Evolutionary conservation across 2,888 invertebrate genomes (phyloP).

Genomic region (Zeuzera pyrina): DNA sequence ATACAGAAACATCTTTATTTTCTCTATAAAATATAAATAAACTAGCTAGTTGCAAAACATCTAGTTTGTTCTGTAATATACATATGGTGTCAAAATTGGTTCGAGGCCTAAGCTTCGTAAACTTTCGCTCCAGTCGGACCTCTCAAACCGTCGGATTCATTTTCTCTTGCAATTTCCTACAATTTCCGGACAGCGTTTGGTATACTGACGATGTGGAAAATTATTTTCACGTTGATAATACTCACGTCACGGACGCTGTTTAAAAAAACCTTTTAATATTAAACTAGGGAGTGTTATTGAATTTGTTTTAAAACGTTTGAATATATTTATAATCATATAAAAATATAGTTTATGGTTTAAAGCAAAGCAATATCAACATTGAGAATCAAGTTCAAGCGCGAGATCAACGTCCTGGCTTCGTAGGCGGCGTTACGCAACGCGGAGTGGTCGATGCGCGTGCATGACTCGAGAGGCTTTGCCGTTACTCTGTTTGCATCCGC

Average conservation of each 20-base stretch:
- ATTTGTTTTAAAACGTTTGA: too few species aligned
- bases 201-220: slow-evolving; percentile 55
- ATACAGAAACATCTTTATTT: too few species aligned
- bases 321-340: too few species aligned
- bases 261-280: slow-evolving; percentile 19
- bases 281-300: too few species aligned
- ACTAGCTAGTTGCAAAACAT: too few species aligned
- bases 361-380: slow-evolving; percentile 2
- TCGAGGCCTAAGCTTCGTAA: too few species aligned
- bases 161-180: slow-evolving; percentile 73
- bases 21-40: too few species aligned
- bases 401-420: slow-evolving; percentile 55
- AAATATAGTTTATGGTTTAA: too few species aligned
- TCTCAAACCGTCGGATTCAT: slow-evolving; percentile 63
- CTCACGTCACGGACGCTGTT: slow-evolving; percentile 15
- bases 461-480: slow-evolving; percentile 26
- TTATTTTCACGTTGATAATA: slow-evolving; percentile 47
- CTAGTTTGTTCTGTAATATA: too few species aligned
- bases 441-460: slow-evolving; percentile 32
- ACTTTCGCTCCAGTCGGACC: slow-evolving; percentile 30
- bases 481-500: slow-evolving; percentile 6
- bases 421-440: slow-evolving; percentile 41
- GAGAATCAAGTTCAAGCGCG: slow-evolving; percentile 50
- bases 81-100: too few species aligned
- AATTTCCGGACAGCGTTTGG: slow-evolving; percentile 67